Percentiles rank a stretch among this genome's conserved stretches.
These are phyloP conservation scores for Isaurus tuberculatus DNA, from an alignment of 92 coral and sea anemone species.

Conservation along the genomic window DNA sequence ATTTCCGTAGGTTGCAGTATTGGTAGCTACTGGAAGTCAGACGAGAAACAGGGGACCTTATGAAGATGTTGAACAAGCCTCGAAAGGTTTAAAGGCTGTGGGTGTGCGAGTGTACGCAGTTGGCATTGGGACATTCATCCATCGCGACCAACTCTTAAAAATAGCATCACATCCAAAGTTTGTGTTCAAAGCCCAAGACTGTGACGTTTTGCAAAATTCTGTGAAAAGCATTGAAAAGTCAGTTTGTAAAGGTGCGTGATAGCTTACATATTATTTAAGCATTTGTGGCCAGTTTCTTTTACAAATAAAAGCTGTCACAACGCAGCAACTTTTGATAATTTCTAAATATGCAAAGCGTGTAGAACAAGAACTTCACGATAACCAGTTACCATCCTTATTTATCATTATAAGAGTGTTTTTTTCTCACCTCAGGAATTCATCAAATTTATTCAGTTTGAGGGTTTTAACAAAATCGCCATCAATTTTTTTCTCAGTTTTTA, in stretches of 20 bases:
- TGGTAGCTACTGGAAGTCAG: conserved; percentile 19
- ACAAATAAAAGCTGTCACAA: no score
- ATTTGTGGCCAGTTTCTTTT: no score
- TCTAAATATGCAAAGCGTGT: no score
- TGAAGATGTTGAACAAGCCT: conserved; percentile 28
- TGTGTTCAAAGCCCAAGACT: conserved; percentile 18
- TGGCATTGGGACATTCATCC: conserved; percentile 19
- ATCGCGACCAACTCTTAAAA: background rate
- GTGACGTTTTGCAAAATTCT: conserved; percentile 2
- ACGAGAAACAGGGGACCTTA: conserved; percentile 10
- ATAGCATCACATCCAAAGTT: conserved; percentile 35
- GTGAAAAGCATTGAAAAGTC: conserved; percentile 11
- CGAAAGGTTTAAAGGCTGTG: conserved; percentile 30
- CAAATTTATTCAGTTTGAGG: no score
- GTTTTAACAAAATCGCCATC: no score
- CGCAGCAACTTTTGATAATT: no score
- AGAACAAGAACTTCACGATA: no score
- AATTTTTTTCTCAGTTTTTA: no score
- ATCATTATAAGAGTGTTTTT: no score
- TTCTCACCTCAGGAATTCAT: no score
- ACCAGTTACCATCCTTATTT: no score
- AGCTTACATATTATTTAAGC: no score
- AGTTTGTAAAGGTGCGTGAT: conserved; percentile 27
- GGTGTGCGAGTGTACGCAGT: conserved; percentile 34
- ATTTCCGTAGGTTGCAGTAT: conserved; percentile 28